Conservation (phyloP, 2,888 invertebrate genomes). For the Thyatira batis region DNA sequence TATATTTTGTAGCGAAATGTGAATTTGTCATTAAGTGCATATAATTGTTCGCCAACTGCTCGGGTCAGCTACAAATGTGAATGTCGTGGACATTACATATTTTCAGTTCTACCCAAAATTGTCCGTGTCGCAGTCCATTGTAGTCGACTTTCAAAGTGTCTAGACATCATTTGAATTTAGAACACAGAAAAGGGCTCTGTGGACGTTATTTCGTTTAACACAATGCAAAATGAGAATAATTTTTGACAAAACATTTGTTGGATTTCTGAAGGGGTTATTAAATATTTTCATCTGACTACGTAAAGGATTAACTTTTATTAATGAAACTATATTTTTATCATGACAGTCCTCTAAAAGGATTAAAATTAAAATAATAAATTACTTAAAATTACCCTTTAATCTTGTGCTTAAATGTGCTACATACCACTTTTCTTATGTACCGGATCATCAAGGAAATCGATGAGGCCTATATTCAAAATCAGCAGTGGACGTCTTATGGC, state of each 20-base stretch:
- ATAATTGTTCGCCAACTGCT: neutral
- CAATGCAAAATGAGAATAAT: neutral
- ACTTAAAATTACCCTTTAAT: no score
- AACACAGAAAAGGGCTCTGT: neutral
- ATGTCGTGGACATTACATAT: neutral
- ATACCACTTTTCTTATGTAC: no score
- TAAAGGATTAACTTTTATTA: no score
- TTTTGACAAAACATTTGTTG: neutral
- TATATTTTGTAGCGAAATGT: no score
- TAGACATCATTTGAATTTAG: neutral
- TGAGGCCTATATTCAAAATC: no score
- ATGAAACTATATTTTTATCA: no score
- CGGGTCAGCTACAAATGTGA: neutral
- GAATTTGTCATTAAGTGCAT: constrained; percentile 14
- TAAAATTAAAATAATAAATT: no score
- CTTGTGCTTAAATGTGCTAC: no score
- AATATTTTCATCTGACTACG: no score
- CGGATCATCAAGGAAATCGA: no score
- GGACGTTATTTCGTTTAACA: neutral
- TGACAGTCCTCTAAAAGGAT: no score
- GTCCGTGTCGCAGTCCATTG: neutral
- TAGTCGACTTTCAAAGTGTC: neutral
- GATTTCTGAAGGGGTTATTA: neutral
- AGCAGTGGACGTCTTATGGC: no score
- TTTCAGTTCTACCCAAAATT: neutral